These are phyloP conservation scores for Metacarcinus magister DNA, from an alignment of 2,888 invertebrate species.

Conservation along the genomic window DNA sequence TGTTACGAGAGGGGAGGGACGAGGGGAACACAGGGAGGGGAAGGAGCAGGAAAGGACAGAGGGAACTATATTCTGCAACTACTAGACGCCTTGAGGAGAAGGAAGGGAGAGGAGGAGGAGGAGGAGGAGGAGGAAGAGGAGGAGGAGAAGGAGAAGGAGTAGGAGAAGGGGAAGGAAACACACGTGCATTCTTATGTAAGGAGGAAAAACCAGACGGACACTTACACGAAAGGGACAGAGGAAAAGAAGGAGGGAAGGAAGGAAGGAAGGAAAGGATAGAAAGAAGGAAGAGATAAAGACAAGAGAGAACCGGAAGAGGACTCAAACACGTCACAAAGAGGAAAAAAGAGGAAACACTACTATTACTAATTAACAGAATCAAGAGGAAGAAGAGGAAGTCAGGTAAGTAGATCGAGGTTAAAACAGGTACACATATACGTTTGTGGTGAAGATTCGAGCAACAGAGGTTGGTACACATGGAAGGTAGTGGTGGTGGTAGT, in stretches of 20 bases:
- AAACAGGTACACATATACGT: slow-evolving; percentile 8
- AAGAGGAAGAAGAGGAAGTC: background rate
- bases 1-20: background rate
- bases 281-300: background rate
- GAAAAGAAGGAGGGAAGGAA: slow-evolving; percentile 69
- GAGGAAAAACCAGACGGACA: slow-evolving; percentile 74
- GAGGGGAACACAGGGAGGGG: background rate
- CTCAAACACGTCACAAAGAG: background rate
- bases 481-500: background rate
- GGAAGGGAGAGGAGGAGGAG: background rate
- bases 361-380: background rate
- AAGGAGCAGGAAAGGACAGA: background rate
- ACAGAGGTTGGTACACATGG: background rate
- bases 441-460: background rate
- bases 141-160: background rate
- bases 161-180: slow-evolving; percentile 38
- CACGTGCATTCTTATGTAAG: slow-evolving; percentile 68
- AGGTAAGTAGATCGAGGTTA: background rate
- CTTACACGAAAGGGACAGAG: slow-evolving; percentile 76
- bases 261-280: slow-evolving; percentile 56
- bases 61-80: background rate
- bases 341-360: background rate
- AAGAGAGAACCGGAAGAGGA: background rate
- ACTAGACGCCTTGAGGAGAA: slow-evolving; percentile 27
- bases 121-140: background rate